Percentiles rank a stretch among this genome's conserved stretches.
Conservation (phyloP, 2,888 invertebrate species). For the Cryptus viduatorius region DNA sequence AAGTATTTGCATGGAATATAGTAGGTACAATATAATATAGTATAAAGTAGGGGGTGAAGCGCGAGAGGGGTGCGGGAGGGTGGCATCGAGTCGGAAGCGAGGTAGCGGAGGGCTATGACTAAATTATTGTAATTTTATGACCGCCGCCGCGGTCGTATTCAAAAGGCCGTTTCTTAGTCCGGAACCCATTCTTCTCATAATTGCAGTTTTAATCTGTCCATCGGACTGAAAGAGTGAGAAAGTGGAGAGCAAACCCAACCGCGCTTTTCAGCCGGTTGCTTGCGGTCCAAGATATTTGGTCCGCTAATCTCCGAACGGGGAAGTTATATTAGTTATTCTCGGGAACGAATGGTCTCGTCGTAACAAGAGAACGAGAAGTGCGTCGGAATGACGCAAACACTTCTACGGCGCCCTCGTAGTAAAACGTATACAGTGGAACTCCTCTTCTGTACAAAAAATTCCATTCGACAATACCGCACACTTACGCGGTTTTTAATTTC, state of each 20-base stretch:
- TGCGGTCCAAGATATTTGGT: conserved; percentile 45
- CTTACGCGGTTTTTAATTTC: no score
- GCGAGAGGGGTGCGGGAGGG: conserved; percentile 25
- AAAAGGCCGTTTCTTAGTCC: conserved; percentile 75
- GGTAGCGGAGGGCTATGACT: conserved; percentile 66
- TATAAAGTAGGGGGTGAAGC: conserved; percentile 26
- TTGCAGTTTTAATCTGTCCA: conserved; percentile 81
- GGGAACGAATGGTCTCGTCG: conserved; percentile 6
- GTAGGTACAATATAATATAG: conserved; percentile 7
- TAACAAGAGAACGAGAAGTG: conserved; percentile 59
- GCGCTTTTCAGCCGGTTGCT: conserved; percentile 38
- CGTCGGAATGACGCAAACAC: conserved; percentile 55
- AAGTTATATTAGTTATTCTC: conserved; percentile 42
- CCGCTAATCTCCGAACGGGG: conserved; percentile 42
- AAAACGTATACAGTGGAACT: neutral
- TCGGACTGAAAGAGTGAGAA: conserved; percentile 72
- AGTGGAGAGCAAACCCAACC: conserved; percentile 36
- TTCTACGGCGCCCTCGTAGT: neutral
- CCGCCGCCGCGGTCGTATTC: conserved; percentile 69
- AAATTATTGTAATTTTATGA: conserved; percentile 80
- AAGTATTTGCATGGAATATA: conserved; percentile 23
- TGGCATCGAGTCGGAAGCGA: conserved; percentile 42
- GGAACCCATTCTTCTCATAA: conserved; percentile 78
- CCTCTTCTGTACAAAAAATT: no score
- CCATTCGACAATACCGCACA: no score